Evolutionary conservation across 2,113 vertebrate genomes (phyloP).

Genomic region (Rhipidura dahli): DNA sequence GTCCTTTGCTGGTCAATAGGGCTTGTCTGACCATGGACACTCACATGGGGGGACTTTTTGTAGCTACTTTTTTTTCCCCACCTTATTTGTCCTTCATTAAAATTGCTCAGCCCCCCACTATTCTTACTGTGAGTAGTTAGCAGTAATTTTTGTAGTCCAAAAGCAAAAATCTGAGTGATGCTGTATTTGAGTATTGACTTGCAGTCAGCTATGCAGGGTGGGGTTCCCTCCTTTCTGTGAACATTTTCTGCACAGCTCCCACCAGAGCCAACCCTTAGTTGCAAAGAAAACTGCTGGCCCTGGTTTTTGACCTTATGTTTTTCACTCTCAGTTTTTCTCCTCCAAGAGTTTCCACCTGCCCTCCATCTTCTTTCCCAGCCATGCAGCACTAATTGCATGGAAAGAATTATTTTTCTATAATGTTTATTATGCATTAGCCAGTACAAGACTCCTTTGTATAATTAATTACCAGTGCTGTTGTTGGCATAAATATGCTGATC

Average conservation of each 20-base stretch:
- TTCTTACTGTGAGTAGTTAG: neutral
- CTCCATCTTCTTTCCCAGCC: neutral
- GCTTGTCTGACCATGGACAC: neutral
- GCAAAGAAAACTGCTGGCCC: neutral
- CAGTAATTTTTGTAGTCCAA: neutral
- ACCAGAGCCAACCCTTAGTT: neutral
- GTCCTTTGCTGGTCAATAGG: neutral
- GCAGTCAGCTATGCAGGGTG: neutral
- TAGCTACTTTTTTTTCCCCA: neutral
- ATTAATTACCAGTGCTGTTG: neutral
- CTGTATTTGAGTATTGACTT: neutral
- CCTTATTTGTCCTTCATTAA: neutral
- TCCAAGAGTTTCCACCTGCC: neutral
- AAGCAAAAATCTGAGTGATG: neutral
- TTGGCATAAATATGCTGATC: neutral
- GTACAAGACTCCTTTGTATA: neutral
- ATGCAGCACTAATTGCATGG: neutral
- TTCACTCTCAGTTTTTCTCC: neutral
- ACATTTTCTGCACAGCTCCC: neutral
- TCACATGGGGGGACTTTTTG: neutral
- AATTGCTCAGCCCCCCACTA: neutral
- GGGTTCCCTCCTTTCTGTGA: neutral
- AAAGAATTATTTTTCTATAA: neutral
- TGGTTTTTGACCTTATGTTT: neutral
- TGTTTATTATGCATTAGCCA: neutral